Conservation (phyloP, 2,888 invertebrate species). For the Polylopha cassiicola region DNA sequence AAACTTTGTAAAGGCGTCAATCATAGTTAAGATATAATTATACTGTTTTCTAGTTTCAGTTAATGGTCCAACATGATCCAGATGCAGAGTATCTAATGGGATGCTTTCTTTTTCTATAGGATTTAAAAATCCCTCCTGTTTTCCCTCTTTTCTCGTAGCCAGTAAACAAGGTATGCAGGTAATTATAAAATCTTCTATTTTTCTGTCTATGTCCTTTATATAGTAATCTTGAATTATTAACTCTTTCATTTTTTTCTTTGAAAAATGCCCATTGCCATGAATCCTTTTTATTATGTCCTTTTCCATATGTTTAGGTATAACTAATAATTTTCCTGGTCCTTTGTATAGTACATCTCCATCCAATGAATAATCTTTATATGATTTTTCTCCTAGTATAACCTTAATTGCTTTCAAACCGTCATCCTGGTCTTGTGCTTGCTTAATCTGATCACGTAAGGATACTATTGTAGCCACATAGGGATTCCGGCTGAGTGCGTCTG, state of each 20-base stretch:
- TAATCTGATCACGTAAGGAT: neutral
- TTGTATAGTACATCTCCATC: slow-evolving; percentile 20
- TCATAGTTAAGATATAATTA: slow-evolving; percentile 33
- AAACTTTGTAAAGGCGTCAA: slow-evolving; percentile 36
- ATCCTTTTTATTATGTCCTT: slow-evolving; percentile 34
- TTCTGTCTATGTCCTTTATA: slow-evolving; percentile 23
- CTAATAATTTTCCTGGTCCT: slow-evolving; percentile 17
- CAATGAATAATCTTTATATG: slow-evolving; percentile 15
- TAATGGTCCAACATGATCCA: slow-evolving; percentile 39
- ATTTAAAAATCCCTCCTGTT: slow-evolving; percentile 33
- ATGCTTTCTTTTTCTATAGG: slow-evolving; percentile 33
- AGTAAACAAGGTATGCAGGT: slow-evolving; percentile 21
- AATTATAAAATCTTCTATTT: slow-evolving; percentile 10
- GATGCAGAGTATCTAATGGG: slow-evolving; percentile 34
- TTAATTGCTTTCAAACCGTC: slow-evolving; percentile 1
- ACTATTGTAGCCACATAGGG: neutral
- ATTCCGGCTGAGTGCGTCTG: slow-evolving; percentile 9
- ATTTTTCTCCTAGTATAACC: neutral
- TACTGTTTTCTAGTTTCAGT: slow-evolving; percentile 32
- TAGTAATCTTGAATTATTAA: slow-evolving; percentile 31
- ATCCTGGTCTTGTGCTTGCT: slow-evolving; percentile 3
- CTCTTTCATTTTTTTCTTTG: slow-evolving; percentile 28
- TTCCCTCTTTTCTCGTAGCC: slow-evolving; percentile 27
- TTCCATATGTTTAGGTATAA: slow-evolving; percentile 38
- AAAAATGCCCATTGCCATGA: slow-evolving; percentile 44